phyloP scores from a whole-genome alignment of 2,113 vertebrate genomes.

The Redunca redunca region DNA sequence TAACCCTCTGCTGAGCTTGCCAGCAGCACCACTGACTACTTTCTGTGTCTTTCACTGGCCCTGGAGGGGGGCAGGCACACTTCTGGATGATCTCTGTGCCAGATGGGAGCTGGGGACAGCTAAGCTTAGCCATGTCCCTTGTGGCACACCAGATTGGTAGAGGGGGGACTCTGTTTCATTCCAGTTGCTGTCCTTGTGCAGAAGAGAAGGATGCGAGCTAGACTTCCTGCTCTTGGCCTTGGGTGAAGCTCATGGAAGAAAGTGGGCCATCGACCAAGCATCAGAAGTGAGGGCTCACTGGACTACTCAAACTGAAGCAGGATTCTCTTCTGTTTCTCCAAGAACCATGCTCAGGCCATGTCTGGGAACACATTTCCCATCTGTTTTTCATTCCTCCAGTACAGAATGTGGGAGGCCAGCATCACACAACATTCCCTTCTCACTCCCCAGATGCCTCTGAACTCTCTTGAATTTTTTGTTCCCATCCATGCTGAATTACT shows the following conservation, averaged over 20 bases:
- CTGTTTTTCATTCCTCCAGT: conserved; percentile 43
- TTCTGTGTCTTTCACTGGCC: not conserved
- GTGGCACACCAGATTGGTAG: not conserved
- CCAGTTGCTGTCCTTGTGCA: not conserved
- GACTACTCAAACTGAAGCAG: not conserved
- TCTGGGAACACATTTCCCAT: conserved; percentile 26
- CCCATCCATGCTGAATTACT: not conserved
- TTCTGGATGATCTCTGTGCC: not conserved
- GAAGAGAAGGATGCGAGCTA: not conserved
- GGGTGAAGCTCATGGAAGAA: not conserved
- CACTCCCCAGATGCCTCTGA: conserved; percentile 44
- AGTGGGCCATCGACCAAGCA: not conserved
- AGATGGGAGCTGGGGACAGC: not conserved
- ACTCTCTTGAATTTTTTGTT: conserved; percentile 36
- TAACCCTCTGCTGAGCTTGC: not conserved
- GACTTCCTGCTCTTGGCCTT: not conserved
- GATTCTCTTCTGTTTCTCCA: not conserved
- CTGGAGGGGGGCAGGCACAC: not conserved
- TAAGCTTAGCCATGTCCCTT: not conserved
- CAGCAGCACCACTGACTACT: not conserved
- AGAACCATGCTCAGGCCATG: not conserved
- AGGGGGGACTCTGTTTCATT: not conserved
- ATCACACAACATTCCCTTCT: conserved; percentile 44
- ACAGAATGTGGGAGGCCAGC: conserved; percentile 45
- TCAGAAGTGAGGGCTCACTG: not conserved